These are phyloP conservation scores for Limnothrissa miodon DNA, from an alignment of 2,113 vertebrate species.

Conservation along the genomic window DNA sequence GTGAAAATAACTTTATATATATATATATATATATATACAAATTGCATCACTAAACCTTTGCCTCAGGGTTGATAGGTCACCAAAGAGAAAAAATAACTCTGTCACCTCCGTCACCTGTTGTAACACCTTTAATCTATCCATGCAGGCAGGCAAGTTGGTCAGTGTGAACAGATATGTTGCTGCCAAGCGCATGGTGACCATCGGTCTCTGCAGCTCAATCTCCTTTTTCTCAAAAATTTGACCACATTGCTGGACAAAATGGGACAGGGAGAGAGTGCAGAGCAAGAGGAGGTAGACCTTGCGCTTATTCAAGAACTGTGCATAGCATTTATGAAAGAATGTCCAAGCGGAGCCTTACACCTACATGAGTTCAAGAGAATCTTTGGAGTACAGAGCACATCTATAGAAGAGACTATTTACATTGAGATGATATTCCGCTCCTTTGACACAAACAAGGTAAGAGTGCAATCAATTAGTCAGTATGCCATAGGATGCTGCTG, in stretches of 20 bases:
- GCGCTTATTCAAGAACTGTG: slow-evolving; percentile 79
- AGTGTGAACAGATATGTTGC: neutral
- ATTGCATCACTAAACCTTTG: neutral
- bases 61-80: neutral
- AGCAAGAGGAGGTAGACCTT: slow-evolving; percentile 26
- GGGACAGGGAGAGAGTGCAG: slow-evolving; percentile 8
- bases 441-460: slow-evolving; percentile 80
- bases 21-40: too few relatives aligned
- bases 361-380: slow-evolving; percentile 83
- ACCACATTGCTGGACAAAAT: neutral
- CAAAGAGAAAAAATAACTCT: neutral
- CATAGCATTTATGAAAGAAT: slow-evolving; percentile 78
- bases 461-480: neutral
- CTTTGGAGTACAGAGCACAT: slow-evolving; percentile 73
- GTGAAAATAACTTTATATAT: too few relatives aligned
- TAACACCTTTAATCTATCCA: neutral
- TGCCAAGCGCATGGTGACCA: neutral
- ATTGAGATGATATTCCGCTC: slow-evolving; percentile 81
- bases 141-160: neutral
- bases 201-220: neutral
- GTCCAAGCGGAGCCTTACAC: slow-evolving; percentile 80
- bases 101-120: neutral
- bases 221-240: neutral
- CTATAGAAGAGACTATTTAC: slow-evolving; percentile 75
- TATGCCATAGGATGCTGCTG: neutral